Conservation (phyloP, 2,797 vertebrate genomes). For the Protosalanx chinensis region DNA sequence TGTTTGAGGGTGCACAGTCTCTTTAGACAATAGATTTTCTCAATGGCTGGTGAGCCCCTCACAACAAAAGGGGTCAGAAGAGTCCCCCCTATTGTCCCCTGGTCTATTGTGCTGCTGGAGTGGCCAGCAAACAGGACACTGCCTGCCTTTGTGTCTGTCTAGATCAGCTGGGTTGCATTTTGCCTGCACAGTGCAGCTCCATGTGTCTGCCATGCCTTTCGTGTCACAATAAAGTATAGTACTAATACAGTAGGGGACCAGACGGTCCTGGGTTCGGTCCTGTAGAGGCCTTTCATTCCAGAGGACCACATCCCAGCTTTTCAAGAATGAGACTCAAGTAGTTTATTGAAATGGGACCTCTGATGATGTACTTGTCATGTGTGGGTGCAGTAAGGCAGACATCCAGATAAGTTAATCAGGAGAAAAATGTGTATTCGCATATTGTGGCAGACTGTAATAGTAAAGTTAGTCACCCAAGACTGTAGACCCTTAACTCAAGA, state of each 20-base stretch:
- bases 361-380: background rate
- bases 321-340: background rate
- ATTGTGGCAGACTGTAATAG: background rate
- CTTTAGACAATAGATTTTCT: conserved; percentile 64
- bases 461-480: background rate
- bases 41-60: conserved; percentile 62
- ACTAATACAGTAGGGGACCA: conserved; percentile 52
- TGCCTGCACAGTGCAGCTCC: conserved; percentile 51
- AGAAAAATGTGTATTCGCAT: no score
- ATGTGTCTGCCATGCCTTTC: conserved; percentile 61
- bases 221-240: conserved; percentile 50
- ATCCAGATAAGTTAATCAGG: background rate
- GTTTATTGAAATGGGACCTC: no score
- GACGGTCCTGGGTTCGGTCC: background rate
- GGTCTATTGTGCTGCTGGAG: conserved; percentile 71
- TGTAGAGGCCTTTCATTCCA: background rate
- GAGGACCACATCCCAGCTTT: background rate
- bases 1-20: conserved; percentile 59
- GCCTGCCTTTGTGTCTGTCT: conserved; percentile 67
- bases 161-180: conserved; percentile 64
- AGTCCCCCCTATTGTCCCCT: conserved; percentile 68
- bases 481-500: no score
- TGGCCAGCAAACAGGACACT: conserved; percentile 71
- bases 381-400: background rate
- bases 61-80: conserved; percentile 62